phyloP scores from a whole-genome alignment of 2,888 invertebrate species.

The Dicranocentrus wangi region DNA sequence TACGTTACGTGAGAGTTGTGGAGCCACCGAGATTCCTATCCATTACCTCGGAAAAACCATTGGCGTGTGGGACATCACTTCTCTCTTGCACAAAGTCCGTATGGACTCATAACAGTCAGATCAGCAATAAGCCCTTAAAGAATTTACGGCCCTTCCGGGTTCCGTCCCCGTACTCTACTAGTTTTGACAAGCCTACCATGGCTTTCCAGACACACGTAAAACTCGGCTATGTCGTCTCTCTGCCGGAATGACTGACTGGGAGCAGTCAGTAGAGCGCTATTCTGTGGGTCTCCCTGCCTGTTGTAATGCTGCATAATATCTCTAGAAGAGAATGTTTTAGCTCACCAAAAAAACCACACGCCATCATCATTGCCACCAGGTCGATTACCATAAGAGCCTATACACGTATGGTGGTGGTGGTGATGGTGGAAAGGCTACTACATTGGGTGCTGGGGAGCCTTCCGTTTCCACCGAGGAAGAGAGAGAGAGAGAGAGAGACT shows the following conservation, averaged over 20 bases:
- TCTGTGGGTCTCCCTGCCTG: too few species aligned
- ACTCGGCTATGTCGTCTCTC: neutral
- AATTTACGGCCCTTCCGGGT: conserved; percentile 66
- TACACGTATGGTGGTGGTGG: neutral
- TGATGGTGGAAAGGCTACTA: too few species aligned
- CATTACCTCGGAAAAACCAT: conserved; percentile 47
- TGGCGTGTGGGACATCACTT: conserved; percentile 55
- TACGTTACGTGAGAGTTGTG: conserved; percentile 29
- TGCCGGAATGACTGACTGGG: conserved; percentile 45
- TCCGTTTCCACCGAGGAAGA: too few species aligned
- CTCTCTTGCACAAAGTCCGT: conserved; percentile 62
- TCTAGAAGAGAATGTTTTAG: too few species aligned
- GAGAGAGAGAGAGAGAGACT: too few species aligned
- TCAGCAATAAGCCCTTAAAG: conserved; percentile 66
- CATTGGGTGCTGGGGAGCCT: too few species aligned
- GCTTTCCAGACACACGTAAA: neutral
- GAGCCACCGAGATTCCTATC: conserved; percentile 38
- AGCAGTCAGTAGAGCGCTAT: conserved; percentile 27
- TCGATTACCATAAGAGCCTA: too few species aligned
- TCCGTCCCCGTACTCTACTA: conserved; percentile 35
- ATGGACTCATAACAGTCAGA: conserved; percentile 66
- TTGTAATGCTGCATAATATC: conserved; percentile 36
- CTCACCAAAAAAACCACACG: too few species aligned
- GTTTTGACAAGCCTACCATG: conserved; percentile 52
- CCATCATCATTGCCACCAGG: too few species aligned